Evolutionary conservation across 2,888 invertebrate species (phyloP).

Genomic region (Catocala nupta): DNA sequence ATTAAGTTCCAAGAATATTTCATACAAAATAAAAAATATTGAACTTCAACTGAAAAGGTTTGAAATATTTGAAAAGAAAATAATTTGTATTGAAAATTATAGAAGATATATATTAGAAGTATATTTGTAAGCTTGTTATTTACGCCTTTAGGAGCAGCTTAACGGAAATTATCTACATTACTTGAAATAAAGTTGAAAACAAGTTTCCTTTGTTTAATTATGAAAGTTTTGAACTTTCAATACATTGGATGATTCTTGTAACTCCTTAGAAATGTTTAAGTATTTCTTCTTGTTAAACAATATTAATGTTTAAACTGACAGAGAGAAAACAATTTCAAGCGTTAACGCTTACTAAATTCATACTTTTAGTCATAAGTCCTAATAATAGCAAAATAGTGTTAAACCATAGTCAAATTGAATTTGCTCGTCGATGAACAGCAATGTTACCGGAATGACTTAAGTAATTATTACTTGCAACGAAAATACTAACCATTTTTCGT

Average conservation of each 20-base stretch:
- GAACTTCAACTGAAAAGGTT: background rate
- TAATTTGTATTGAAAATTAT: background rate
- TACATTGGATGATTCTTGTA: slow-evolving; percentile 21
- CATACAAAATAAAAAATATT: background rate
- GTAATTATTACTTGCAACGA: too few relatives aligned
- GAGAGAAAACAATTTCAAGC: background rate
- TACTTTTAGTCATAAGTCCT: too few relatives aligned
- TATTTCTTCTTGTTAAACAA: slow-evolving; percentile 1
- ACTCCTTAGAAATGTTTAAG: slow-evolving; percentile 22
- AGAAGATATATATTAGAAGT: slow-evolving; percentile 13
- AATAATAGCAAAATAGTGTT: too few relatives aligned
- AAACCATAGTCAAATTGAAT: too few relatives aligned
- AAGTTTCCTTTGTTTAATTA: slow-evolving; percentile 40
- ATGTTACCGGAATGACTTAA: too few relatives aligned
- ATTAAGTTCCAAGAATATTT: too few relatives aligned
- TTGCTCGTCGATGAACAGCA: too few relatives aligned
- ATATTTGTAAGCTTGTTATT: slow-evolving; percentile 6
- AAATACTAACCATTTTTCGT: too few relatives aligned
- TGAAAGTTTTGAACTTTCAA: slow-evolving; percentile 37
- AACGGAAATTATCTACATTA: slow-evolving; percentile 16
- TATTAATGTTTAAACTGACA: background rate
- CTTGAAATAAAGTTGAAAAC: slow-evolving; percentile 21
- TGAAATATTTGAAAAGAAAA: background rate
- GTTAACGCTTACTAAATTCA: too few relatives aligned
- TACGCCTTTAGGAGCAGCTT: slow-evolving; percentile 13